Conservation (phyloP, 1,140 invertebrate species). For the Sycophila sp. region DNA sequence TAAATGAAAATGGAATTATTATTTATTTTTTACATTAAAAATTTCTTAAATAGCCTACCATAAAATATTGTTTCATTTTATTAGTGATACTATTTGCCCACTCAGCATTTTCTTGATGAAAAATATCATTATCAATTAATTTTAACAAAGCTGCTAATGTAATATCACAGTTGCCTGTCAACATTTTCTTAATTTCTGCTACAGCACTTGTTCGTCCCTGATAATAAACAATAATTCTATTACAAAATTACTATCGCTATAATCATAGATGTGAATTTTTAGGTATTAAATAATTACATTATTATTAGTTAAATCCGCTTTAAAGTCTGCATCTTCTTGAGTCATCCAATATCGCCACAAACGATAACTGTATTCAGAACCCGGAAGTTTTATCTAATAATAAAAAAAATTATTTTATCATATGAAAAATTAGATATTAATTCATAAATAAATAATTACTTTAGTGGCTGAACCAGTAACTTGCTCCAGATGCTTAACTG, state of each 20-base stretch:
- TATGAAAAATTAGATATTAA: background rate
- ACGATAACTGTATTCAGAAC: constrained; percentile 72
- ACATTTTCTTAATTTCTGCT: constrained; percentile 55
- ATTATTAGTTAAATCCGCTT: constrained; percentile 71
- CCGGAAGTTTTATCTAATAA: constrained; percentile 66
- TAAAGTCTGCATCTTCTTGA: constrained; percentile 74
- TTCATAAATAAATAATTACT: constrained; percentile 40
- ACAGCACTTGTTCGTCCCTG: constrained; percentile 55
- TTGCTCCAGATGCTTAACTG: constrained; percentile 65
- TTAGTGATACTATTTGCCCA: constrained; percentile 73
- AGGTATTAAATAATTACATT: constrained; percentile 59
- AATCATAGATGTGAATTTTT: no score
- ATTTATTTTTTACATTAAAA: background rate
- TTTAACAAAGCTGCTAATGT: constrained; percentile 76
- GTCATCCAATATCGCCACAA: constrained; percentile 82
- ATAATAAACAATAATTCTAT: constrained; percentile 36
- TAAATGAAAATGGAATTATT: background rate
- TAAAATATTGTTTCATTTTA: constrained; percentile 70
- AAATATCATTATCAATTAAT: constrained; percentile 71
- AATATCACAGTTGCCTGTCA: constrained; percentile 66
- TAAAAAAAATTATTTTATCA: background rate
- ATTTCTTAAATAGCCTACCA: constrained; percentile 57
- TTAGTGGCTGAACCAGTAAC: constrained; percentile 62
- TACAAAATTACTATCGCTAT: background rate
- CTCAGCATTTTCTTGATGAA: constrained; percentile 71